Base-by-base conservation (phyloP, 2,797 vertebrate species). In the Crenuchus spilurus region DNA sequence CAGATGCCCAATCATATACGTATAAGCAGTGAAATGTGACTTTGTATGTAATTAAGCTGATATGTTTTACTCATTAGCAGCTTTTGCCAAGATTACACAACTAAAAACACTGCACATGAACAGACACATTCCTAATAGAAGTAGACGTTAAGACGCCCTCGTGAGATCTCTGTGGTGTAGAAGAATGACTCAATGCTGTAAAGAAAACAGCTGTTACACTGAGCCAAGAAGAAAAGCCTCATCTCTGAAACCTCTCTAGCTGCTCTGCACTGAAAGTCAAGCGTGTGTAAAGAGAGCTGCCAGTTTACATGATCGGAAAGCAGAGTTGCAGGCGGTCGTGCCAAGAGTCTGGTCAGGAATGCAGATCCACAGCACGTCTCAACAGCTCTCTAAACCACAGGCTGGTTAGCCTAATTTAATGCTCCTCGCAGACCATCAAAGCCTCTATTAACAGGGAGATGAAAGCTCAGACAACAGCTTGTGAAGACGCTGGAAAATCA, bases 261-360 rank as follows among this genome's bases (percentile, higher is more conserved):
- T 35, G 8, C 33, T 35, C 8, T 35, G 33, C 8, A 8, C 33
- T 35, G 44, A 46, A 18, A 18, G 6, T 20, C 44, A n/a, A n/a
- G n/a, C n/a, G 18, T n/a, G n/a, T 46, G n/a, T 3, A 8, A 35
- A 3, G 8, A n/a, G 2, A 2, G 44, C 44, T 20, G 44, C 44
- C 46, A 22, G 9, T 22, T 10, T 22, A 22, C 46, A 49, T 6
- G 46, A 49, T 18, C 42, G 22, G 46, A 20, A n/a, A 48, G 18
- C 18, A 20, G 44, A 48, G 44, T 18, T 48, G 44, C 44, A 48
- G 44, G 18, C 20, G 8, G 46, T 49, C 46, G 2, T 49, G 46
- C 46, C 18, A 22, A 10, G 18, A 41, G 35, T 48, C 31, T 7
- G 69, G 41, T 41, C 26, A 46, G 48, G 66, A 62, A 70, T 63